Conservation (phyloP, 2,888 invertebrate genomes). For the Harpagoxenus sublaevis region DNA sequence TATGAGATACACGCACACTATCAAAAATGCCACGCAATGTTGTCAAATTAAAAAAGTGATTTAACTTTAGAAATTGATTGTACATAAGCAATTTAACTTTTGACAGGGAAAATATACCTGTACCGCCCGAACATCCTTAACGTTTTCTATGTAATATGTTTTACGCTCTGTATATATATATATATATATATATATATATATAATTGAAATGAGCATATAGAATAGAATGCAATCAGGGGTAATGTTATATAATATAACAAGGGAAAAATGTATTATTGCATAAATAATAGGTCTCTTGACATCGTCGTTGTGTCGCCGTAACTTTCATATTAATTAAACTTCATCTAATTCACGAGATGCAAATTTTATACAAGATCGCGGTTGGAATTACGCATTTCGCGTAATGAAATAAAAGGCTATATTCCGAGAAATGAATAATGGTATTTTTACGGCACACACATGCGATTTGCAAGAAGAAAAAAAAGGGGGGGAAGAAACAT, state of each 20-base stretch:
- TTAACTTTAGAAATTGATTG: too few species aligned
- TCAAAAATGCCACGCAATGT: too few species aligned
- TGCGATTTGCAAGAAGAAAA: neutral
- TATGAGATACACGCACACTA: too few species aligned
- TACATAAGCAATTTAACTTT: too few species aligned
- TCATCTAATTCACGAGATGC: neutral
- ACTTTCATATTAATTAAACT: neutral
- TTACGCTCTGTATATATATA: neutral
- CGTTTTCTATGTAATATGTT: neutral
- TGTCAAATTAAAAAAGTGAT: too few species aligned
- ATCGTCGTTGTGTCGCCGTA: neutral
- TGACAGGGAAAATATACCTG: too few species aligned
- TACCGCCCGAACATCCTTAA: too few species aligned
- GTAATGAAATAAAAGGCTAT: neutral
- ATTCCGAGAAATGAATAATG: conserved; percentile 4
- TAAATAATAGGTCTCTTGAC: neutral
- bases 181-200: too few species aligned
- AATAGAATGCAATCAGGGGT: neutral
- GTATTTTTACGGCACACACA: too few species aligned
- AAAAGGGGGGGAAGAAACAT: neutral
- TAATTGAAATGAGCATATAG: neutral
- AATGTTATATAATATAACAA: neutral
- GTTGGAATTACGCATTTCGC: neutral
- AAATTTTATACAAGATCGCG: neutral
- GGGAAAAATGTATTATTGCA: conserved; percentile 1